These are phyloP conservation scores for Petaurus breviceps DNA, from an alignment of 2,113 vertebrate genomes.

Conservation along the genomic window DNA sequence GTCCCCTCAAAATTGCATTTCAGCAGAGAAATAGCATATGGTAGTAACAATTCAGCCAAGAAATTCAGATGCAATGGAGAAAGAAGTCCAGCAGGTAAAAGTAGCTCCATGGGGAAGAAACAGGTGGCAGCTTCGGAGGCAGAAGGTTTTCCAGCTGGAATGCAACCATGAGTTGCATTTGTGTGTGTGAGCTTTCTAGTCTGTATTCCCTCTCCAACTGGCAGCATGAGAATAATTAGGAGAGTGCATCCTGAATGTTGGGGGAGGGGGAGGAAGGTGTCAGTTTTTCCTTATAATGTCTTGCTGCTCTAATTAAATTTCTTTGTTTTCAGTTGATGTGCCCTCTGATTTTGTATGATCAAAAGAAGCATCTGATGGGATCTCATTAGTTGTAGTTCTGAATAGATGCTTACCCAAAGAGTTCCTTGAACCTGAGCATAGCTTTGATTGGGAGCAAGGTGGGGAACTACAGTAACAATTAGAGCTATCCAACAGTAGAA, in stretches of 20 bases:
- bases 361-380: not conserved
- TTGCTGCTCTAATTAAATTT: not conserved
- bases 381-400: not conserved
- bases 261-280: not conserved
- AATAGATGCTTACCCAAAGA: not conserved
- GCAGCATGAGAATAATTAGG: not conserved
- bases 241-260: not conserved
- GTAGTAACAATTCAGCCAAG: not conserved
- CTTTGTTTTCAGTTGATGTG: not conserved
- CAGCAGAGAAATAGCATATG: not conserved
- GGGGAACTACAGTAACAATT: not conserved
- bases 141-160: not conserved
- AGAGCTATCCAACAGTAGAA: not conserved
- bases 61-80: not conserved
- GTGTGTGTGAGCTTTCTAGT: not conserved
- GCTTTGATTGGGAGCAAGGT: not conserved
- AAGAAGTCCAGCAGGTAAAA: slow-evolving; percentile 1
- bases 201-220: not conserved
- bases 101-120: not conserved
- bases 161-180: too few species aligned
- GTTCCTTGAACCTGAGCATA: not conserved
- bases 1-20: not conserved
- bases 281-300: not conserved
- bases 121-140: not conserved
- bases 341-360: not conserved